Base-by-base conservation (phyloP, 2,888 invertebrate species). In the Drosophila macrospina region DNA sequence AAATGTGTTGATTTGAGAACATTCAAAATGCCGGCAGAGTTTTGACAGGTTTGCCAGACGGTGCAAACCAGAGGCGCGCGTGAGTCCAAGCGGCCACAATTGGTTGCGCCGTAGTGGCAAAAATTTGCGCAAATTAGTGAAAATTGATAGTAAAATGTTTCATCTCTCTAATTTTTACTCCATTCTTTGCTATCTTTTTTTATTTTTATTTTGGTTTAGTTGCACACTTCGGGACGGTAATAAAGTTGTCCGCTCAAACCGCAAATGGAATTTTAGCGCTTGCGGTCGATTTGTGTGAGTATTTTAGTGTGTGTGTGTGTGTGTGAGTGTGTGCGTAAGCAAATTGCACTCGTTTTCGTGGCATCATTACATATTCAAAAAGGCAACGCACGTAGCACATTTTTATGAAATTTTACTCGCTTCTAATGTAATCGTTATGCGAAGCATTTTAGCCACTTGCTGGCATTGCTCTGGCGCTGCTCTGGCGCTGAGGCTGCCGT, bases 331-430 rank as follows among this genome's bases (percentile, higher is more conserved):
- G 69, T 78, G 76, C 69, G 74, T 70, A 69, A 44, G 44, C 42
- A 86, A 78, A 87, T 88, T 82, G 79, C 86, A 79, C 74, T 85
- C 70, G 70, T 63, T 80, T 80, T 69, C 63, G 56, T 67, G 63
- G 67, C 72, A 69, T 85, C 87, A 82, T 82, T 82, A 81, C 62
- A 85, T 78, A 84, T 82, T 87, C 82, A 82, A 85, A 82, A 85
- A 85, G 87, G 85, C 87, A 79, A 64, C 82, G 79, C 86, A 87
- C 88, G 82, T 87, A 81, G 76, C 48, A 47, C 57, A 79, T 79
- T 83, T 79, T 84, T 88, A 80, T 88, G 74, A 88, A 86, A 88
- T 84, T 86, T 82, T 84, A 84, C 81, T 84, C 62, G 81, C 67
- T 74, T 78, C 76, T 83, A 88, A 86, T 86, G 85, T 72, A 78